Conservation (phyloP, 1,140 invertebrate species). For the Hyposmocoma kahamanoa region DNA sequence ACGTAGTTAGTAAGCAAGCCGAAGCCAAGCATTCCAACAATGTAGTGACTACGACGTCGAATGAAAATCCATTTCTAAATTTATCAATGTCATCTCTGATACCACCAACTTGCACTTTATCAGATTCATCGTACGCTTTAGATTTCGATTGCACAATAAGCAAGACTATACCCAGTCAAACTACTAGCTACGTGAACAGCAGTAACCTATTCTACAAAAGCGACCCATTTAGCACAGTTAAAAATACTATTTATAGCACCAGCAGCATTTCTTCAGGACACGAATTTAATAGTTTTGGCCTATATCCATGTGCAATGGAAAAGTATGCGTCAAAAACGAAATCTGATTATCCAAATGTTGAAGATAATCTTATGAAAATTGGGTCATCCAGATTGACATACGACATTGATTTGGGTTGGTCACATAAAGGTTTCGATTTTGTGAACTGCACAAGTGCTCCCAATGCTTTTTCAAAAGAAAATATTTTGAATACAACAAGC, state of each 20-base stretch:
- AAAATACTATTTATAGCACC: conserved; percentile 59
- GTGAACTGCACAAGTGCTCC: conserved; percentile 52
- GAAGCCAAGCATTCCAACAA: conserved; percentile 28
- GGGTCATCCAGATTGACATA: conserved; percentile 62
- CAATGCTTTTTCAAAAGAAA: conserved; percentile 54
- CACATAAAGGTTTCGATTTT: conserved; percentile 65
- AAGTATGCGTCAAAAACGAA: conserved; percentile 62
- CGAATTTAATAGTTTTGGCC: conserved; percentile 55
- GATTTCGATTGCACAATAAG: conserved; percentile 58
- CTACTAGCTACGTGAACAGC: conserved; percentile 34
- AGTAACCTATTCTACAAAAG: conserved; percentile 62
- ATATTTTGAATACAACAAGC: conserved; percentile 42
- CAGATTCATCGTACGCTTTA: conserved; percentile 47
- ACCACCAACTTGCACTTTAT: conserved; percentile 39
- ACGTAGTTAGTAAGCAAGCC: conserved; percentile 25
- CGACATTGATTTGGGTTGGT: conserved; percentile 65
- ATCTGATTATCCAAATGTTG: conserved; percentile 50
- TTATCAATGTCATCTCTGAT: conserved; percentile 47
- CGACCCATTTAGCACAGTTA: conserved; percentile 52
- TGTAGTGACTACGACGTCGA: conserved; percentile 17
- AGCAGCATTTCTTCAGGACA: conserved; percentile 61
- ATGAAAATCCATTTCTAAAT: conserved; percentile 58
- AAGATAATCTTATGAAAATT: conserved; percentile 65
- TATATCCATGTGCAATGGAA: conserved; percentile 65
- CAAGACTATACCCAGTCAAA: conserved; percentile 42